A percentile compares a stretch with the other conserved stretches of the same genome.
These are phyloP conservation scores for Sebastiscus albofasciatus DNA, from an alignment of 2,797 vertebrate genomes.

Conservation along the genomic window DNA sequence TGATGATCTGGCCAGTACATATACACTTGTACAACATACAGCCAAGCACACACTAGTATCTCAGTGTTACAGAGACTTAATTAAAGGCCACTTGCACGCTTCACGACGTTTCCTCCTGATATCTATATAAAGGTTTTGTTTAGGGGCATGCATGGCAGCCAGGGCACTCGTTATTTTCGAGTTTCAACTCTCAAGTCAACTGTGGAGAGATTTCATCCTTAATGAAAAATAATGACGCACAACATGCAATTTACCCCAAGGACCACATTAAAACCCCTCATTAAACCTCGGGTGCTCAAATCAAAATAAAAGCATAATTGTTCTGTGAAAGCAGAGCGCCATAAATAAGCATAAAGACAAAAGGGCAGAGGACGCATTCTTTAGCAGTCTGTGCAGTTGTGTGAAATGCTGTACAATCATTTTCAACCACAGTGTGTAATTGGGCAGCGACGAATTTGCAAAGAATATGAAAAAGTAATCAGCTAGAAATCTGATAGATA, in stretches of 20 bases:
- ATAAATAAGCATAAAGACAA: conserved; percentile 39
- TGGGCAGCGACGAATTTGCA: background rate
- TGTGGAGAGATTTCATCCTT: conserved; percentile 1
- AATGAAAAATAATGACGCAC: conserved; percentile 27
- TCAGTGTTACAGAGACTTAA: background rate
- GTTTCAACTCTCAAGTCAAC: background rate
- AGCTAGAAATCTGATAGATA: background rate
- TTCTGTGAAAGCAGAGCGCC: conserved; percentile 24
- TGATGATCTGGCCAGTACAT: background rate
- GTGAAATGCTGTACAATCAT: background rate
- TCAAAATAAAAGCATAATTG: conserved; percentile 50
- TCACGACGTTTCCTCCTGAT: background rate
- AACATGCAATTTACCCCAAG: conserved; percentile 34
- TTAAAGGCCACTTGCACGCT: background rate
- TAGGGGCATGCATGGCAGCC: background rate
- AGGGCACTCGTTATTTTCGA: background rate
- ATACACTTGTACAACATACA: background rate
- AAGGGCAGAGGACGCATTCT: background rate
- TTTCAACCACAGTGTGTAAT: background rate
- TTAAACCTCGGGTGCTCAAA: conserved; percentile 28
- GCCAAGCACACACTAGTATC: background rate
- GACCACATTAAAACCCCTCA: conserved; percentile 40
- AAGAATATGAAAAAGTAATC: background rate
- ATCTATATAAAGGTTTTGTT: background rate
- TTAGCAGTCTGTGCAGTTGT: background rate